Evolutionary conservation across 2,113 vertebrate genomes (phyloP).

Genomic region (Daboia siamensis): DNA sequence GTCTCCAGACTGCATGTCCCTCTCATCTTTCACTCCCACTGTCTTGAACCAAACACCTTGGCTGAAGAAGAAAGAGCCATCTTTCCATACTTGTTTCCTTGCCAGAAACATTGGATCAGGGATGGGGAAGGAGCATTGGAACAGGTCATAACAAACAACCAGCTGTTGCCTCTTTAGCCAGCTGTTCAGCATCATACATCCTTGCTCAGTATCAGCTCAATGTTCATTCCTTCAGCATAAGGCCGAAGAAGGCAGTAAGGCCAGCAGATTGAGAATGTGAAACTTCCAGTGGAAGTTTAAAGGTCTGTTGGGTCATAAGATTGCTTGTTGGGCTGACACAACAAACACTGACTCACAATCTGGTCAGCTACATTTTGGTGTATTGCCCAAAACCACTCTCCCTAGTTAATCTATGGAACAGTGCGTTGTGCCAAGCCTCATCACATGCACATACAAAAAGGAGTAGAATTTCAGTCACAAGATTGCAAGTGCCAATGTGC

Average conservation of each 20-base stretch:
- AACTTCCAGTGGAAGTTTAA: not conserved
- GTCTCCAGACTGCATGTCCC: conserved; percentile 24
- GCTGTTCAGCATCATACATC: not conserved
- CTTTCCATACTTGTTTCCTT: not conserved
- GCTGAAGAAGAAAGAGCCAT: not conserved
- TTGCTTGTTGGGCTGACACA: not conserved
- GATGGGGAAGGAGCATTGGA: not conserved
- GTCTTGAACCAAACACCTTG: accelerated
- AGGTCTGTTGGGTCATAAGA: not conserved
- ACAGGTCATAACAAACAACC: not conserved
- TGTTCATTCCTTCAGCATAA: not conserved
- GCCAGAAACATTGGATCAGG: not conserved
- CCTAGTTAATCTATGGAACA: not conserved
- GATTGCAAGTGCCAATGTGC: not conserved
- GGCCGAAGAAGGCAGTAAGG: not conserved
- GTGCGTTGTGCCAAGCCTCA: not conserved
- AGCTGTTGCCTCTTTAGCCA: not conserved
- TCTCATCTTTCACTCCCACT: not conserved
- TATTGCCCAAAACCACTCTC: not conserved
- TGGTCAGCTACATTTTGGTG: not conserved
- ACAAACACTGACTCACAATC: not conserved
- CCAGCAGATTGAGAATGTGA: not conserved
- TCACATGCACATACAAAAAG: not conserved
- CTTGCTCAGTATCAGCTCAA: not conserved
- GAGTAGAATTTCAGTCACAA: not conserved